phyloP scores from a whole-genome alignment of 2,888 invertebrate species.

The Sphaerophoria taeniata region DNA sequence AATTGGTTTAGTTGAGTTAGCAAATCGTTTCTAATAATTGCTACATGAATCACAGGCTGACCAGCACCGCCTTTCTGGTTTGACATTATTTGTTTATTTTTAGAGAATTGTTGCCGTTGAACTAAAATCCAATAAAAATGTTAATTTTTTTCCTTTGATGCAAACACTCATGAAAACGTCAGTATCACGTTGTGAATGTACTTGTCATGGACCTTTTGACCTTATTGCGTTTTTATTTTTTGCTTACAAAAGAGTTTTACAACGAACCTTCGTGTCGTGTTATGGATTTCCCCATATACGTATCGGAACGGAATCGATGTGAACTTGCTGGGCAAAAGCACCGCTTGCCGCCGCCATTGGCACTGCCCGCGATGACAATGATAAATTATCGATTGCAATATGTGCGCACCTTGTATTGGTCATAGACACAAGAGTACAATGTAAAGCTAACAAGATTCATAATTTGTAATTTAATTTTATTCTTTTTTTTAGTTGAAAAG shows the following conservation, averaged over 20 bases:
- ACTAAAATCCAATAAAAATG: slow-evolving; percentile 63
- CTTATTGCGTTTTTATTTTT: slow-evolving; percentile 54
- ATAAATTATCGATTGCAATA: slow-evolving; percentile 50
- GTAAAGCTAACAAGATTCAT: slow-evolving; percentile 54
- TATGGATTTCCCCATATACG: slow-evolving; percentile 48
- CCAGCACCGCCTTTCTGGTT: background rate
- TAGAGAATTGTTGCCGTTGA: slow-evolving; percentile 43
- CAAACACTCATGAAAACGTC: slow-evolving; percentile 8
- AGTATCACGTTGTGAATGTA: slow-evolving; percentile 29
- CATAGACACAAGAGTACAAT: slow-evolving; percentile 51
- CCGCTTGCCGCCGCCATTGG: slow-evolving; percentile 18
- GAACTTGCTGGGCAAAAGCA: slow-evolving; percentile 22
- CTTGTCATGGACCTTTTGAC: slow-evolving; percentile 43
- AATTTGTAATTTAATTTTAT: slow-evolving; percentile 60
- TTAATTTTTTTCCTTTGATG: slow-evolving; percentile 39
- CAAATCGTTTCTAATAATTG: slow-evolving; percentile 51
- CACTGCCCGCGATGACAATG: slow-evolving; percentile 40
- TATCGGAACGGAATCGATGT: slow-evolving; percentile 13
- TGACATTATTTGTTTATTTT: slow-evolving; percentile 15
- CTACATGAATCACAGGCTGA: slow-evolving; percentile 40
- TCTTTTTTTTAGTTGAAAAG: slow-evolving; percentile 12
- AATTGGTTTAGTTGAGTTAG: slow-evolving; percentile 25
- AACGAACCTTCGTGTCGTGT: slow-evolving; percentile 52
- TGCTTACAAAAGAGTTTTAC: too few species aligned
- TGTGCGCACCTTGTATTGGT: slow-evolving; percentile 46